Base-by-base conservation (phyloP, 2,113 vertebrate genomes). In the Terrapene triunguis region DNA sequence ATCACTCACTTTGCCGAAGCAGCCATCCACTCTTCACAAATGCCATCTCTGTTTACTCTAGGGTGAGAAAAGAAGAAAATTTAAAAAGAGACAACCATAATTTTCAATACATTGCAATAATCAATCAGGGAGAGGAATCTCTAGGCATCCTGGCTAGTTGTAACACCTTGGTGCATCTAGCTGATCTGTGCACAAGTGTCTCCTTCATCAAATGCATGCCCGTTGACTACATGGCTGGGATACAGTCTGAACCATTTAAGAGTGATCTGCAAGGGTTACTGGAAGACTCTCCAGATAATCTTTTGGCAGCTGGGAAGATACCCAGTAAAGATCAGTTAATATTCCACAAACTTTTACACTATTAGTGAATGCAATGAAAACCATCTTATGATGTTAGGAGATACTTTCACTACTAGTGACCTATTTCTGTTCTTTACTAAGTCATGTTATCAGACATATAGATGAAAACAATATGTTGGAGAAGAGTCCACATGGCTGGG, bases 11-110 rank as follows among this genome's bases (percentile, higher is more conserved):
- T 95, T 99, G 98, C 81, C 98, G 97, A 80, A 98, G 98, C 91
- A 99, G 92, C 98, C 98, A 99, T 17, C 98, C 98, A 0, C 98
- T 99, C 96, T 99, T 99, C 95, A 98, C 98, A 92, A 98, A 98
- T 0, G 98, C 98, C 98, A 99, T 99, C 57, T 93, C 81, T 88
- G 84, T 89, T 95, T 93, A 96, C 91, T 92, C 97, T 92, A 21
- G 84, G 9, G 22, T 89, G 50, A 93, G 27, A 13, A 92, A 95
- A 96, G 5, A 95, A 74, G 79, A 13, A 96, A 38, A n/a, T 44
- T 44, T 44, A 4, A 50, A 4, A 38, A 87, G 21, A 24, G 14
- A 1, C 57, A 27, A 27, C 2, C 85, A 94, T 51, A 87, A 51
- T 38, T 29, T 87, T 96, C 81, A 92, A 65, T 87, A 89, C 74